phyloP scores from a whole-genome alignment of 2,113 vertebrate genomes.

The Melanerpes aurifrons region DNA sequence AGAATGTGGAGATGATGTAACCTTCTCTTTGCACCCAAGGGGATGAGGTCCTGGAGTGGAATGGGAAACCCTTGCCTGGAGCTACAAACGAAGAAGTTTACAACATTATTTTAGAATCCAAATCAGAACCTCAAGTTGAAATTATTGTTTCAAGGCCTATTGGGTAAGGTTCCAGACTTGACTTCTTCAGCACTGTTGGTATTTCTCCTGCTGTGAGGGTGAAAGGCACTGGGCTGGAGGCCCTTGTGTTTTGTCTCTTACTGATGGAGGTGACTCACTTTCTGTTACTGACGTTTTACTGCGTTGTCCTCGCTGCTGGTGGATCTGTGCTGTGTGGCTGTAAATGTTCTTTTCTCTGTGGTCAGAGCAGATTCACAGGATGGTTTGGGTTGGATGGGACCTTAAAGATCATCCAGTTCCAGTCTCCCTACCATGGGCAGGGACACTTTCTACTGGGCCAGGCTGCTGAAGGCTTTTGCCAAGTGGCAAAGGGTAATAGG shows the following conservation, averaged over 20 bases:
- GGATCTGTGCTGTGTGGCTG: not conserved
- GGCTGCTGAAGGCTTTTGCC: not conserved
- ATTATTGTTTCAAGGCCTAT: conserved; percentile 99
- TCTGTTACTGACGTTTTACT: not conserved
- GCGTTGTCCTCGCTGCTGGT: not conserved
- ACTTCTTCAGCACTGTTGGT: conserved; percentile 63
- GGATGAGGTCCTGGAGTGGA: conserved; percentile 98
- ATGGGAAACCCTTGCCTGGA: conserved; percentile 95
- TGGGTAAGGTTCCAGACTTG: conserved; percentile 86
- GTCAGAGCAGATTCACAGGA: not conserved
- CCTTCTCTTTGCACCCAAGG: conserved; percentile 85
- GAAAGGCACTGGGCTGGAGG: conserved; percentile 29
- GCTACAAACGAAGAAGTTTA: conserved; percentile 99
- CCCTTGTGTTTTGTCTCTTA: not conserved
- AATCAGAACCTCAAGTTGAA: conserved; percentile 98
- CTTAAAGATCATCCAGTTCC: too few species aligned
- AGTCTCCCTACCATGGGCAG: too few species aligned
- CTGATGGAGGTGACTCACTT: not conserved
- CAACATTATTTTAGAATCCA: conserved; percentile 99
- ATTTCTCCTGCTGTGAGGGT: conserved; percentile 52
- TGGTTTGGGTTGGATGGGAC: too few species aligned
- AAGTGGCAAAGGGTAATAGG: not conserved
- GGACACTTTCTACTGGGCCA: too few species aligned
- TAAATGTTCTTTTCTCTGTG: not conserved
- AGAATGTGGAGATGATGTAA: conserved; percentile 59